A percentile compares a stretch with the other conserved stretches of the same genome.
Evolutionary conservation across 1,140 invertebrate genomes (phyloP).

Genomic region (Rhopalosiphum padi): DNA sequence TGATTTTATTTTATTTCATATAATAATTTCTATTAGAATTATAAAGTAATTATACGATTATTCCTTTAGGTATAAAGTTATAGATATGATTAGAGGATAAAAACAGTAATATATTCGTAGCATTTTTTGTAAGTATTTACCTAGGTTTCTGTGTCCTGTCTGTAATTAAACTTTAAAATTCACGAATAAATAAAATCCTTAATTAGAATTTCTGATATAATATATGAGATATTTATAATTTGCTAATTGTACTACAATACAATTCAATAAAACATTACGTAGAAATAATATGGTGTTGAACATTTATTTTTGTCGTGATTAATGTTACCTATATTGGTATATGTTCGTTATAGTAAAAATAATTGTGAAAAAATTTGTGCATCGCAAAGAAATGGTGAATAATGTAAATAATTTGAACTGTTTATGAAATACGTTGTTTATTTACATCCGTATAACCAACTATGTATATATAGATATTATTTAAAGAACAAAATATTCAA

Average conservation of each 20-base stretch:
- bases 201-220: neutral
- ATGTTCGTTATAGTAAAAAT: neutral
- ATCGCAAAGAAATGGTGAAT: neutral
- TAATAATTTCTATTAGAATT: neutral
- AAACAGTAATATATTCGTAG: no score
- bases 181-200: neutral
- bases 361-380: neutral
- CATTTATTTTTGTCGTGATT: neutral
- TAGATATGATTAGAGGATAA: neutral
- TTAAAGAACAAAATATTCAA: constrained; percentile 22
- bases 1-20: neutral
- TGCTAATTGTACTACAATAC: neutral
- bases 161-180: neutral
- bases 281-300: neutral
- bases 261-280: neutral
- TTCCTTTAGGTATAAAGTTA: neutral
- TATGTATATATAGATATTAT: neutral
- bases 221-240: neutral
- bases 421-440: constrained; percentile 38
- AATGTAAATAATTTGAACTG: constrained; percentile 18
- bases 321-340: neutral
- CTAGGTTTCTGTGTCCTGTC: no score
- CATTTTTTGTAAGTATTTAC: no score
- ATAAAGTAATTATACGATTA: neutral
- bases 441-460: neutral